phyloP scores from a whole-genome alignment of 2,888 invertebrate species.

The Erynnis tages region DNA sequence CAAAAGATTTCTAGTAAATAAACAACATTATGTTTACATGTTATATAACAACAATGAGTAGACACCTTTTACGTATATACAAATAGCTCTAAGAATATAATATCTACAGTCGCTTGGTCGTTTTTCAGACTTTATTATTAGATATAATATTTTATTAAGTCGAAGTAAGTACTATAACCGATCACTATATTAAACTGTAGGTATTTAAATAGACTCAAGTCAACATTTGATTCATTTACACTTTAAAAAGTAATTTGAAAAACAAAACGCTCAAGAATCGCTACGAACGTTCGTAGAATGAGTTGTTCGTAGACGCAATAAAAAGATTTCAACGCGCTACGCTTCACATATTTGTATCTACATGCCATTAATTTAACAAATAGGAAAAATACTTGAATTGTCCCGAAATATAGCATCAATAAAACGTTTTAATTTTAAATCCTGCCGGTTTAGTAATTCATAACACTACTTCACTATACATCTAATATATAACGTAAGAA shows the following conservation, averaged over 20 bases:
- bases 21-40: conserved; percentile 69
- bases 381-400: neutral
- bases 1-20: conserved; percentile 63
- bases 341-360: neutral
- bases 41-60: conserved; percentile 60
- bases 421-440: conserved; percentile 1
- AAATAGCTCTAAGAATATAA: conserved; percentile 54
- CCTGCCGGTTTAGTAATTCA: conserved; percentile 11
- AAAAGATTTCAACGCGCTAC: conserved; percentile 34
- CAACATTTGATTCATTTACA: conserved; percentile 46
- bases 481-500: conserved; percentile 3
- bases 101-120: conserved; percentile 77
- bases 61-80: conserved; percentile 66
- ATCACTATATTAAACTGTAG: conserved; percentile 49
- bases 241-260: conserved; percentile 11
- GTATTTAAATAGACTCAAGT: conserved; percentile 41
- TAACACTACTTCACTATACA: conserved; percentile 30
- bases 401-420: neutral
- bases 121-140: conserved; percentile 74
- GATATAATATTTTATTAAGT: conserved; percentile 38
- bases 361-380: neutral
- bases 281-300: neutral
- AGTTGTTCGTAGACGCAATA: neutral
- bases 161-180: conserved; percentile 44
- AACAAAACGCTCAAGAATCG: neutral